Evolutionary conservation across 1,140 invertebrate species (phyloP).

Genomic region (Conopomorpha cramerella): DNA sequence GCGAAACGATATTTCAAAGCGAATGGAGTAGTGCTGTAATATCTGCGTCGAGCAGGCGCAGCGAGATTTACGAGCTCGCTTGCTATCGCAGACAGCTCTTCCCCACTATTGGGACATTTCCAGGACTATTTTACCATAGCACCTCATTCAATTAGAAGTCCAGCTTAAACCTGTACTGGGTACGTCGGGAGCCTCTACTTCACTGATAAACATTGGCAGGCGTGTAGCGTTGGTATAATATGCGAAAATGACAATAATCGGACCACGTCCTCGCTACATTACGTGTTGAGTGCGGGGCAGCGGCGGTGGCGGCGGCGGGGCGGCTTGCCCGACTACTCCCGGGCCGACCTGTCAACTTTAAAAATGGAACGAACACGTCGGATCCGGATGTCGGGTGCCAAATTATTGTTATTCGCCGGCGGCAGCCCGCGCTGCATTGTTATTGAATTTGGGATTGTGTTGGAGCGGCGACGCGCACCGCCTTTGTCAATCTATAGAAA

Average conservation of each 20-base stretch:
- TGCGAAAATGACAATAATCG: constrained; percentile 46
- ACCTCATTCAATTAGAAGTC: too few species aligned
- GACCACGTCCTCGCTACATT: constrained; percentile 36
- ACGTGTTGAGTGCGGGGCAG: constrained; percentile 36
- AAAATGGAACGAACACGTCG: constrained; percentile 50
- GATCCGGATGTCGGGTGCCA: constrained; percentile 44
- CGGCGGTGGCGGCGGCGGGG: too few species aligned
- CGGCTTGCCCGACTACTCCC: too few species aligned
- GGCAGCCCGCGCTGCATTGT: constrained; percentile 25
- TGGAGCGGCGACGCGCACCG: constrained; percentile 25
- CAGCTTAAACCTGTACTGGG: too few species aligned
- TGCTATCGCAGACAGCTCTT: too few species aligned
- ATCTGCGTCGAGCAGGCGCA: constrained; percentile 13
- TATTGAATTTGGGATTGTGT: constrained; percentile 48
- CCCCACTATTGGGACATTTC: too few species aligned
- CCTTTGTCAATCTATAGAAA: constrained; percentile 37
- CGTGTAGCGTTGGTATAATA: constrained; percentile 38
- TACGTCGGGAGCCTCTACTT: too few species aligned
- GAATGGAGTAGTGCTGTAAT: constrained; percentile 16
- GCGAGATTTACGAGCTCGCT: constrained; percentile 36
- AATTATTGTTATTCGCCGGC: constrained; percentile 53
- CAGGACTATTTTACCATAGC: too few species aligned
- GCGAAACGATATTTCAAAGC: constrained; percentile 11
- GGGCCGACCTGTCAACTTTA: constrained; percentile 49
- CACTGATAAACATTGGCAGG: constrained; percentile 36